Evolutionary conservation across 2,888 invertebrate species (phyloP), one percentile per base, ranked within the genome.

Genomic region (Sarcophaga variegata): DNA sequence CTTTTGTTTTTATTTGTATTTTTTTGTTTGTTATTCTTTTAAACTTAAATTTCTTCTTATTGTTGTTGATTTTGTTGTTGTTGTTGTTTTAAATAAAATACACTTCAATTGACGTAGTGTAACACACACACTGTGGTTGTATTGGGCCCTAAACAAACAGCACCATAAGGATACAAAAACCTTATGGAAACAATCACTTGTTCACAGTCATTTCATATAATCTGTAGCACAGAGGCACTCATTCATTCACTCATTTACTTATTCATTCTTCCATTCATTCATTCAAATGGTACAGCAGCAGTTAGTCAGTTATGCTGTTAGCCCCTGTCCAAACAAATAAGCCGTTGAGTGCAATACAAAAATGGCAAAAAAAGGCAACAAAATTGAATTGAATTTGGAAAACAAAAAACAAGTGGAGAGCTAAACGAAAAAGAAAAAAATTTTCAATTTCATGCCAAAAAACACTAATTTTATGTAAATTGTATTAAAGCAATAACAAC

Each of bases 391-490:
- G 17, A 54, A 54, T 54, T 54, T 54, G 54, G 1, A 54, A 54
- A 54, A 54, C 12, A 54, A 54, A 54, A 54, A 2, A 54, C 12
- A 54, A 54, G 2, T 10, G 54, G 3, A 17, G 54, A 17, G 17
- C 12, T 17, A 54, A 54, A 14, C 5, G 37, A 10, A 37, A 37
- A 6, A 4, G 1, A 37, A 37, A 37, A 37, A 37, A 37, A 8
- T 2, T 37, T 37, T 10, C 37, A 37, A 37, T 49, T 59, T 60
- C 45, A 22, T 66, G 27, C 37, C 45, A 64, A 71, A 71, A 59
- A 66, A 60, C 37, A 37, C 17, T 60, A 77, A 67, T 60, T 83
- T 72, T 78, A 67, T 72, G 72, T 14, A 72, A 83, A 83, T 74
- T 62, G 3, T 67, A 37, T 54, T 60, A 4, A 54, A 67, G 62